Percentiles rank a stretch among this genome's conserved stretches.
These are phyloP conservation scores for Ectropis crepuscularia DNA, from an alignment of 2,888 invertebrate species.

Conservation along the genomic window DNA sequence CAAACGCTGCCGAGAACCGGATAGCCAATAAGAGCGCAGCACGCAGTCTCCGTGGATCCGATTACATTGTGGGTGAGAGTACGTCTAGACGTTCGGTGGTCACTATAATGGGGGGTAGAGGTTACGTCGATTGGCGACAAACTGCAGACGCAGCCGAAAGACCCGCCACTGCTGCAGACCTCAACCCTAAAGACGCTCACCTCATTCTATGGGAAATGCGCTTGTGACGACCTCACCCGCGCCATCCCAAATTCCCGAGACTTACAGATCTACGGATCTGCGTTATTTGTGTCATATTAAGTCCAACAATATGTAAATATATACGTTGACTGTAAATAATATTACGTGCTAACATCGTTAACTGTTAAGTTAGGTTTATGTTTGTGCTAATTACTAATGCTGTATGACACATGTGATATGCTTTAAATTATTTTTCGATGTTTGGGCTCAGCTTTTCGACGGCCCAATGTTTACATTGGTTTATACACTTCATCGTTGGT, in stretches of 20 bases:
- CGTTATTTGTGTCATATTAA: conserved; percentile 66
- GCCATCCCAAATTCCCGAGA: conserved; percentile 40
- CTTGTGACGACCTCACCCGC: conserved; percentile 66
- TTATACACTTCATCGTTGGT: conserved; percentile 64
- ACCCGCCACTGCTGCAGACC: conserved; percentile 84
- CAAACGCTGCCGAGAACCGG: conserved; percentile 53
- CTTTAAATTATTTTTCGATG: conserved; percentile 81
- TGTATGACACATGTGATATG: conserved; percentile 67
- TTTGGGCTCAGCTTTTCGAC: conserved; percentile 54
- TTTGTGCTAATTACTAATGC: conserved; percentile 46
- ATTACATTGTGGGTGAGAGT: conserved; percentile 73
- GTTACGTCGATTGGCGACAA: conserved; percentile 94
- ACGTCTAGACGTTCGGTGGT: conserved; percentile 90
- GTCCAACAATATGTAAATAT: conserved; percentile 56
- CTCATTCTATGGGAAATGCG: conserved; percentile 94
- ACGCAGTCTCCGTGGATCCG: conserved; percentile 72
- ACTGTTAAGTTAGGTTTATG: conserved; percentile 41
- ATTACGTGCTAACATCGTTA: conserved; percentile 49
- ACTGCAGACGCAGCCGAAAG: conserved; percentile 87
- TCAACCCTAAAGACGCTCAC: conserved; percentile 94
- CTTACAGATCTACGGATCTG: conserved; percentile 40
- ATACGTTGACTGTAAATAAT: conserved; percentile 58
- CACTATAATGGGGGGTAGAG: conserved; percentile 94
- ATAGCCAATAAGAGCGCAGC: conserved; percentile 62
- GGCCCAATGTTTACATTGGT: conserved; percentile 64